Evolutionary conservation across 1,140 invertebrate genomes (phyloP), one percentile per base, ranked within the genome.

Genomic region (Neocloeon triangulifer): DNA sequence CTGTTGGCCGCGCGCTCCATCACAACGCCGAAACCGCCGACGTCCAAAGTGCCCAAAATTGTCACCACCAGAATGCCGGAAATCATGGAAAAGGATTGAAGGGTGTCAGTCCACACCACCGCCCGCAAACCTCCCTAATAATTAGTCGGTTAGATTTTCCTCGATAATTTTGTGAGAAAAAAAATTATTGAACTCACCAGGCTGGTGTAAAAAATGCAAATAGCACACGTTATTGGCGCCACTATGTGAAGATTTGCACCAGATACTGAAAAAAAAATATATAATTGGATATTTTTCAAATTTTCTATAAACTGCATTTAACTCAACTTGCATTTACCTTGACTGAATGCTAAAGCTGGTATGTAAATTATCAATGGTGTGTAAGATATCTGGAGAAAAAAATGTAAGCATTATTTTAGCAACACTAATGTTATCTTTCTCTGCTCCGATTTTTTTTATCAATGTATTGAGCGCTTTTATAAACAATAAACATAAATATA

Each of bases 141-240:
- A 31, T 29, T 21, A 29, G 14, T n/a, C n/a, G n/a, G n/a, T n/a
- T n/a, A n/a, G n/a, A n/a, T n/a, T n/a, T n/a, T n/a, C n/a, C n/a
- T n/a, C n/a, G n/a, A n/a, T n/a, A n/a, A n/a, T n/a, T n/a, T n/a
- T n/a, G n/a, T n/a, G n/a, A n/a, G n/a, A n/a, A n/a, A n/a, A n/a
- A n/a, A n/a, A n/a, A n/a, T n/a, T n/a, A n/a, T n/a, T n/a, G n/a
- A n/a, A 8, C 56, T 61, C 48, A 71, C 69, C 22, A 81, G 49
- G 12, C 73, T 66, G 5, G 76, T 78, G 39, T 82, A 78, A 35
- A 81, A 73, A 5, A 77, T 75, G 48, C 77, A 80, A 7, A 75
- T 61, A 4, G 66, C 48, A 38, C 73, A 77, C 28, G 76, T 62
- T 0, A 73, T 53, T 5, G 70, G 59, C n/a, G 72, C 66, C 7